Base-by-base conservation (phyloP, 2,888 invertebrate genomes). In the Melipona bicolor region DNA sequence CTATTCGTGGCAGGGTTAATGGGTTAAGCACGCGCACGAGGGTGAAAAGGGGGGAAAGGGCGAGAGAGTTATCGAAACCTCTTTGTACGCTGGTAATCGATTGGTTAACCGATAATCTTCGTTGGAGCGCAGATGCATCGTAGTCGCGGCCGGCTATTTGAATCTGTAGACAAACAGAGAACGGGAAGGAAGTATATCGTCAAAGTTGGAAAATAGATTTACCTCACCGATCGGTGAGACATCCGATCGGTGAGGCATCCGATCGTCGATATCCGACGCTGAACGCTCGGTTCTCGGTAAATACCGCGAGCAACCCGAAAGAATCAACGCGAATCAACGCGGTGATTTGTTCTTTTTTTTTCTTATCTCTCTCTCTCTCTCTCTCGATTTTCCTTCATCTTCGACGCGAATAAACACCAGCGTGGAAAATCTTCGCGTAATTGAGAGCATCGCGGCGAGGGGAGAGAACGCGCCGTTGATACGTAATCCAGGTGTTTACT, bases 401-500 rank as follows among this genome's bases (percentile, higher is more conserved):
- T n/a, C 27, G 15, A 17, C 5, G 13, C 56, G 56, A n/a, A 5
- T n/a, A 56, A n/a, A n/a, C 43, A 43, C 56, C 56, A 1, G 0
- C n/a, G n/a, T 15, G 5, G 56, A n/a, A 15, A 15, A 56, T 56
- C 56, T 56, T 21, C 11, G 0, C 21, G 36, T 24, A 59, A 67
- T 50, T 43, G 43, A 81, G 85, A 87, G 88, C 85, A 81, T 74
- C 78, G 79, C 54, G 79, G 84, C 84, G 83, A 89, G 81, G 88
- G 78, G 81, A 68, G 43, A 36, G 36, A 9, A 9, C 73, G 69
- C 65, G 62, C 27, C 74, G 75, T 67, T 75, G 82, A 83, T 82
- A 81, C 81, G 85, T 84, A 88, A 90, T 84, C 88, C 89, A 79
- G 88, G 87, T 92, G 91, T 92, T 92, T 91, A 91, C 92, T 92